Base-by-base conservation (phyloP, 92 coral and sea anemone species). In the Desmophyllum pertusum region DNA sequence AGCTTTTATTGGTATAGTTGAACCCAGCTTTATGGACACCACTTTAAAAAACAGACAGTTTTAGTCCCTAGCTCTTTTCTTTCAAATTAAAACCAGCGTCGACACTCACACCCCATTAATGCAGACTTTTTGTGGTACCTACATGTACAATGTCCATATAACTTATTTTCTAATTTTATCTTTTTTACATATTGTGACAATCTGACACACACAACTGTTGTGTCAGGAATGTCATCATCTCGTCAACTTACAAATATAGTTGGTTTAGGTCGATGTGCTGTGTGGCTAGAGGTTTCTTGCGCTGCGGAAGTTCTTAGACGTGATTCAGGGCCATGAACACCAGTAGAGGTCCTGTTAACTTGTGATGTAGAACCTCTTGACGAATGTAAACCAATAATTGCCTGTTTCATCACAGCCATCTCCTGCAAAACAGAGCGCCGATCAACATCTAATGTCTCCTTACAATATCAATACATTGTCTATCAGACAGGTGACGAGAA, bases 371-470 rank as follows among this genome's bases (percentile, higher is more conserved):
- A 80, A 39, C 57, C 64, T 79, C 70, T 86, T 11, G 93, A 76
- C 10, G 91, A 84, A 33, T 76, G 85, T 40, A 94, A 68, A 25
- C 95, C 93, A 59, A 97, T 87, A 43, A 97, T 91, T 23, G 92
- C 95, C 64, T 94, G 91, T 76, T 94, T 94, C 85, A 97, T 89
- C 35, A 92, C 93, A 2, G 93, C 95, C 93, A 94, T 92, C 84
- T 97, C 99, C 99, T 97, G 85, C 19, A 73, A 69, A 41, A 75
- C 79, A 19, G 25, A 45, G 30, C 35, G n/a, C n/a, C n/a, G 17
- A 25, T 50, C 38, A 18, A 8, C 23, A 73, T 8, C 23, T 40
- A 23, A 43, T 41, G 10, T 29, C 27, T 8, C 33, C 25, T 25
- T 9, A 25, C 35, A 59, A 27, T 8, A 11, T 41, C 45, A 21